Conservation (phyloP, 2,113 vertebrate species). For the Corythoichthys intestinalis region DNA sequence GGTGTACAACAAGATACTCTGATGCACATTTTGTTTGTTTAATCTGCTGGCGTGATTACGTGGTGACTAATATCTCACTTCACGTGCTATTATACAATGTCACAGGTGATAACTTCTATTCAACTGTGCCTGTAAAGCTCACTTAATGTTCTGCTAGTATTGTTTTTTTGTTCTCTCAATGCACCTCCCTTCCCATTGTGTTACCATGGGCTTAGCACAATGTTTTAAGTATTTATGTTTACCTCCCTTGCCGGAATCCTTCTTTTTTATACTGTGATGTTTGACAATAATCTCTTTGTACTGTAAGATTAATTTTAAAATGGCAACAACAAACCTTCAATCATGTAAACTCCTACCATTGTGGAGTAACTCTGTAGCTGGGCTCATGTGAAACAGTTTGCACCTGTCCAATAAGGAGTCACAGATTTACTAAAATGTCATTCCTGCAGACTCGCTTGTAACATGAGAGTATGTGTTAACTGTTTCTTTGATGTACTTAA, state of each 20-base stretch:
- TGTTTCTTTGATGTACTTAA: constrained; percentile 14
- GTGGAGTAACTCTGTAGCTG: not conserved
- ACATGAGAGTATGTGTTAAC: constrained; percentile 35
- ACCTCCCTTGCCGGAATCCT: constrained; percentile 27
- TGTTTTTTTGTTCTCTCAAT: constrained; percentile 17
- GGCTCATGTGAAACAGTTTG: constrained; percentile 8
- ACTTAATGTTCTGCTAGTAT: constrained; percentile 1
- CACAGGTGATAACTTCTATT: constrained; percentile 20
- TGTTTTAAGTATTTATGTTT: constrained; percentile 28
- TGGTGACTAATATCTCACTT: not conserved
- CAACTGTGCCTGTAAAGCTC: constrained; percentile 3
- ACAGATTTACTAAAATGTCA: constrained; percentile 22
- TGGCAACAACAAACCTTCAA: not conserved
- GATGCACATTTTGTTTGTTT: constrained; percentile 4
- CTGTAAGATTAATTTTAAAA: not conserved
- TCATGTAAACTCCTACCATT: not conserved
- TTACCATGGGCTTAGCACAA: constrained; percentile 21
- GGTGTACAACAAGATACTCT: constrained; percentile 2
- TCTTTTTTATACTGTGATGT: constrained; percentile 18
- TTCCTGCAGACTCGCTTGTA: constrained; percentile 19
- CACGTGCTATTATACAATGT: constrained; percentile 6
- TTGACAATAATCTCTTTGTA: not conserved
- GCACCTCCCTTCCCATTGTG: constrained; percentile 23
- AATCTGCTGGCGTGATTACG: not conserved
- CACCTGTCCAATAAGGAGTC: constrained; percentile 45